Evolutionary conservation across 2,113 vertebrate genomes (phyloP), one percentile per base, ranked within the genome.

Genomic region (Daphoenositta chrysoptera): DNA sequence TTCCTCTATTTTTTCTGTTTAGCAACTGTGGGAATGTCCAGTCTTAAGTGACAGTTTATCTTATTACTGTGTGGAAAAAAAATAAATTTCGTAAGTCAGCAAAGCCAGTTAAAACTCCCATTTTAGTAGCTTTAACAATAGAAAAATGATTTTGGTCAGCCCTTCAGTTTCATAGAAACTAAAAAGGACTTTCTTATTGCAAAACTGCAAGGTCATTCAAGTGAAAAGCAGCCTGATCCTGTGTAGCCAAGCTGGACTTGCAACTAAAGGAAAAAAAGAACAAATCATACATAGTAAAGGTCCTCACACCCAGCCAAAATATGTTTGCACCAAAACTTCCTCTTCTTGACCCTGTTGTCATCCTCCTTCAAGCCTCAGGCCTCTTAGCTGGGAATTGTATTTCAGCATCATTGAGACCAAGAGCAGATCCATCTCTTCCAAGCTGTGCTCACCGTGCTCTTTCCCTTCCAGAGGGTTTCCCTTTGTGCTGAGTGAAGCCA

Each of bases 11-110:
- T 95, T 97, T 86, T 86, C 66, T 48, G 27, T 80, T 66, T 35
- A 87, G 93, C 57, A 75, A 72, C 23, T 85, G 94, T 91, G 94
- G 70, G 47, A 85, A 94, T 96, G 95, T 92, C 83, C 64, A 93
- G 57, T 21, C 48, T 45, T 84, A 93, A 86, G 60, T 71, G 86
- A 78, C 53, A 53, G n/a, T 68, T 94, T 88, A 70, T 91, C 47
- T 84, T 81, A 68, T 86, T 94, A 73, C 35, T 66, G 2, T 40
- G 27, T 44, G 10, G 27, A 44, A 47, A 61, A 72, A 30, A 56
- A 56, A 23, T 11, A 1, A 1, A 76, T 61, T 35, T 69, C 0
- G 0, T 65, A 92, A 83, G 47, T 82, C 88, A 93, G 72, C 22
- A 87, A 56, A 90, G 82, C 1, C 26, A n/a, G 60, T 45, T 20